Percentiles rank a stretch among this genome's conserved stretches.
phyloP scores from a whole-genome alignment of 23 tunicate species.

The Trididemnum clinides region DNA sequence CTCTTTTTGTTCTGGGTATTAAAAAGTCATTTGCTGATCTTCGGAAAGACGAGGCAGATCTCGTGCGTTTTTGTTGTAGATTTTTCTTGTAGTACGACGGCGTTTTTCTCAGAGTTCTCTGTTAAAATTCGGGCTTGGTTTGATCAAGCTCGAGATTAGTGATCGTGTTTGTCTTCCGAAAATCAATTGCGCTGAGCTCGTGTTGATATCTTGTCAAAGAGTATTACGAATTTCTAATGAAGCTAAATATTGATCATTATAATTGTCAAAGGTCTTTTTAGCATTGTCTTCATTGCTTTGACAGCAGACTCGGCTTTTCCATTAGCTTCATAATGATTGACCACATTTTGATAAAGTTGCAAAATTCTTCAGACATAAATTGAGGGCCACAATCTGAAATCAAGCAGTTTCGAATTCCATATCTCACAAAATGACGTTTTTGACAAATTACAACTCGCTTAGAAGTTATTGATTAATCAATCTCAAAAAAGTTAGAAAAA shows the following conservation, averaged over 20 bases:
- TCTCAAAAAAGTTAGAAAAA: too few relatives aligned
- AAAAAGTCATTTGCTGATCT: not conserved
- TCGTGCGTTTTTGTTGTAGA: too few relatives aligned
- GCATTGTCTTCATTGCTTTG: not conserved
- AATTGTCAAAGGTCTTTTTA: not conserved
- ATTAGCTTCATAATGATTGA: slow-evolving; percentile 3
- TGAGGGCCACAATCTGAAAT: too few relatives aligned
- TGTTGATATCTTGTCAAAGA: slow-evolving; percentile 13
- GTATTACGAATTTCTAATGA: slow-evolving; percentile 28
- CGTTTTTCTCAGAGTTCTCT: too few relatives aligned
- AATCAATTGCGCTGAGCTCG: slow-evolving; percentile 11
- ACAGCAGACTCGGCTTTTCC: slow-evolving; percentile 37
- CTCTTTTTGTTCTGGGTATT: not conserved
- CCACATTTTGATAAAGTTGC: not conserved
- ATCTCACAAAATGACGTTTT: too few relatives aligned
- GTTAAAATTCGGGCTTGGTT: too few relatives aligned
- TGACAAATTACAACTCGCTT: too few relatives aligned
- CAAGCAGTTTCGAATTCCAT: too few relatives aligned
- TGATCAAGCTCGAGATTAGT: too few relatives aligned
- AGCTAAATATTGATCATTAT: slow-evolving; percentile 31
- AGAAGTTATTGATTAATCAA: too few relatives aligned
- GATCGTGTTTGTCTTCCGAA: not conserved
- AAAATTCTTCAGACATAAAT: too few relatives aligned
- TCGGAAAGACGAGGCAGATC: not conserved
- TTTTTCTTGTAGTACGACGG: too few relatives aligned